Percentiles rank a stretch among this genome's conserved stretches.
These are phyloP conservation scores for Melitaea athalia DNA, from an alignment of 2,888 invertebrate genomes.

Conservation along the genomic window DNA sequence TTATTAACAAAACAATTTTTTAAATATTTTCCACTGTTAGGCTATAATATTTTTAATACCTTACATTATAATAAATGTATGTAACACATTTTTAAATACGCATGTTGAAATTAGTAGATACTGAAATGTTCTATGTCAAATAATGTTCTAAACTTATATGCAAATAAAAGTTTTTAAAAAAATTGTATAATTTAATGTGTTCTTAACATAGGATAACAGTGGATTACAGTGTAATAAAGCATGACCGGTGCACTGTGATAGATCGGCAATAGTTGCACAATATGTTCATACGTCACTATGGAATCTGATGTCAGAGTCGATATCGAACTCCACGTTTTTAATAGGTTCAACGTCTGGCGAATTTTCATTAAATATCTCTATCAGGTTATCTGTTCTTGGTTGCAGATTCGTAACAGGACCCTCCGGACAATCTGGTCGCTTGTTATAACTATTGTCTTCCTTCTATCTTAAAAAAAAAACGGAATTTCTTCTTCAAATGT, in stretches of 20 bases:
- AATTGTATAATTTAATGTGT: not conserved
- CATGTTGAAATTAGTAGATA: not conserved
- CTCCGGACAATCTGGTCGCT: constrained; percentile 73
- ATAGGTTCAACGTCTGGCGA: constrained; percentile 48
- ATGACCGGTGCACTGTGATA: constrained; percentile 28
- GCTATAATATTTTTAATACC: not conserved
- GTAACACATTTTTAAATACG: not conserved
- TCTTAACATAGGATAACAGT: constrained; percentile 18
- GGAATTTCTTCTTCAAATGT: too few species aligned
- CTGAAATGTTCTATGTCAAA: not conserved
- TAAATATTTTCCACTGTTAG: not conserved
- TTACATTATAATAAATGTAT: not conserved
- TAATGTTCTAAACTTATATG: not conserved
- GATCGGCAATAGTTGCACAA: constrained; percentile 26
- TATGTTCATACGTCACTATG: constrained; percentile 56
- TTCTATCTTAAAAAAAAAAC: too few species aligned
- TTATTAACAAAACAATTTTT: too few species aligned
- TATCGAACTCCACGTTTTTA: constrained; percentile 64
- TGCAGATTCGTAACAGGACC: constrained; percentile 56
- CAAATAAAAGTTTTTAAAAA: not conserved
- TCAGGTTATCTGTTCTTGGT: constrained; percentile 58
- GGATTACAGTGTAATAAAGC: constrained; percentile 20
- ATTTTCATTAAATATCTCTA: constrained; percentile 60
- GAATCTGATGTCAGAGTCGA: constrained; percentile 53
- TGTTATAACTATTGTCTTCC: constrained; percentile 56